Evolutionary conservation across 1,140 invertebrate species (phyloP).

Genomic region (Mesaphorura yosii): DNA sequence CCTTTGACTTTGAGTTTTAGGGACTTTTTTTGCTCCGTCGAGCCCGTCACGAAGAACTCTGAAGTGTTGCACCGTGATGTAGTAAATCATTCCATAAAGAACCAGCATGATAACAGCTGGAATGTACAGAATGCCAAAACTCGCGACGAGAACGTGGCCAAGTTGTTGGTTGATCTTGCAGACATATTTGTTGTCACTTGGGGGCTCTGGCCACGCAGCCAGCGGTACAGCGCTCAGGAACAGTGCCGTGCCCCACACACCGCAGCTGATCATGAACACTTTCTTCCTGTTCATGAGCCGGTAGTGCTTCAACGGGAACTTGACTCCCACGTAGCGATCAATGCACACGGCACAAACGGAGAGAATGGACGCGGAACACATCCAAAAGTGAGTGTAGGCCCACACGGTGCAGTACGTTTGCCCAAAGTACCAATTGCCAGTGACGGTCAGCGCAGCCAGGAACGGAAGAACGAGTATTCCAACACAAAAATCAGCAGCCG

Average conservation of each 20-base stretch:
- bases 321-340: slow-evolving; percentile 23
- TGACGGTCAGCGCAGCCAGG: slow-evolving; percentile 1
- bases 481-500: slow-evolving; percentile 12
- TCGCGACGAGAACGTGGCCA: not conserved
- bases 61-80: not conserved
- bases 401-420: slow-evolving; percentile 7
- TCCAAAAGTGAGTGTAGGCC: slow-evolving; percentile 16
- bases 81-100: slow-evolving; percentile 3
- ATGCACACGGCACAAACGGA: slow-evolving; percentile 18
- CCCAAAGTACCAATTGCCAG: slow-evolving; percentile 15
- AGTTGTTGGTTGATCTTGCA: slow-evolving; percentile 3
- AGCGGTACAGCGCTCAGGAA: not conserved
- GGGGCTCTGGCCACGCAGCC: slow-evolving; percentile 2
- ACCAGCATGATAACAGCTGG: not conserved
- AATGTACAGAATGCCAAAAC: slow-evolving; percentile 4
- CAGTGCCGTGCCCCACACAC: slow-evolving; percentile 7
- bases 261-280: not conserved
- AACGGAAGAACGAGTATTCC: slow-evolving; percentile 10
- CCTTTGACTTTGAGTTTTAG: not conserved
- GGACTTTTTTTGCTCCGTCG: not conserved
- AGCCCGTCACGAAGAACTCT: not conserved
- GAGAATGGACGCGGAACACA: slow-evolving; percentile 17
- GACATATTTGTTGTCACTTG: not conserved
- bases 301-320: slow-evolving; percentile 3
- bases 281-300: slow-evolving; percentile 2